Conservation (phyloP, 2,113 vertebrate genomes). For the Xerus inauris region DNA sequence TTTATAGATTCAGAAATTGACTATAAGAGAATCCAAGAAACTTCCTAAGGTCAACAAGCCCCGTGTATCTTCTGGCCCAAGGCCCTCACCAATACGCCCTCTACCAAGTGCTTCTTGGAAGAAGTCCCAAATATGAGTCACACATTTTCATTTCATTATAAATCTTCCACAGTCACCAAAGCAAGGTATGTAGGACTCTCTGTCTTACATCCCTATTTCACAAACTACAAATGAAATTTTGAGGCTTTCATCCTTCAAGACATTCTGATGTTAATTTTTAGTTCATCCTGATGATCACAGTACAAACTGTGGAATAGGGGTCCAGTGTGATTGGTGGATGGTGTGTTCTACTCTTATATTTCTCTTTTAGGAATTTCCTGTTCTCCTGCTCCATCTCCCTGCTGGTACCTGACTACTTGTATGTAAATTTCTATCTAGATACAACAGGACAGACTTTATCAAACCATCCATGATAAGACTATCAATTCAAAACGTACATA, state of each 20-base stretch:
- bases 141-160: no score
- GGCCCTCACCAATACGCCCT: not conserved
- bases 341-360: not conserved
- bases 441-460: not conserved
- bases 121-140: not conserved
- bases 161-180: not conserved
- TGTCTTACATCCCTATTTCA: not conserved
- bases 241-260: not conserved
- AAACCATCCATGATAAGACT: not conserved
- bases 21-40: not conserved
- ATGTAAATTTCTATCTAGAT: not conserved
- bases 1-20: conserved; percentile 9
- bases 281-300: not conserved
- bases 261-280: not conserved
- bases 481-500: conserved; percentile 40
- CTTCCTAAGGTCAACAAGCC: not conserved
- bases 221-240: not conserved
- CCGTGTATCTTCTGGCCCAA: not conserved
- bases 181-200: not conserved
- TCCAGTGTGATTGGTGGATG: not conserved
- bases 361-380: not conserved
- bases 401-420: not conserved
- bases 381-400: not conserved
- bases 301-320: not conserved
- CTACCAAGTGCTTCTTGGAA: not conserved